phyloP scores from a whole-genome alignment of 1,140 invertebrate genomes.

The Lucilia sericata region DNA sequence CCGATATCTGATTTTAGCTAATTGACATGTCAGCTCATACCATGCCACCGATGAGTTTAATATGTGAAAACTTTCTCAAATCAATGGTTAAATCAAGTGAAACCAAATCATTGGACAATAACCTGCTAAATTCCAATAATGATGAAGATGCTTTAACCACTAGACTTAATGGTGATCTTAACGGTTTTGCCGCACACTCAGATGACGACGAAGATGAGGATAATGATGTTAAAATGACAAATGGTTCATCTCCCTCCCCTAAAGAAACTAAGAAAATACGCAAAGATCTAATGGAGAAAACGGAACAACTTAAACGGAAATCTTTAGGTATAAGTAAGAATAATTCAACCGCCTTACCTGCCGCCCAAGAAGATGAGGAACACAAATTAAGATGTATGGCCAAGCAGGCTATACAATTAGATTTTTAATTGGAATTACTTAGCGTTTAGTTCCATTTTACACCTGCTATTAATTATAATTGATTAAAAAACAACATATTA shows the following conservation, averaged over 20 bases:
- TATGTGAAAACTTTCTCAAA: slow-evolving; percentile 69
- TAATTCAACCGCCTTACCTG: background rate
- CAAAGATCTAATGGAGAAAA: slow-evolving; percentile 31
- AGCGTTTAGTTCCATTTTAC: background rate
- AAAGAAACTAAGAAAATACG: background rate
- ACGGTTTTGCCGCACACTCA: slow-evolving; percentile 32
- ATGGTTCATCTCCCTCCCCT: background rate
- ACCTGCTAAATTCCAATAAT: background rate
- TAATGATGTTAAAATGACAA: background rate
- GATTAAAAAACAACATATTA: background rate
- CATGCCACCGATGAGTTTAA: slow-evolving; percentile 69
- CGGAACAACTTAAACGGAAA: slow-evolving; percentile 21
- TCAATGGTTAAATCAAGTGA: slow-evolving; percentile 65
- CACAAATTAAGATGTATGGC: slow-evolving; percentile 19
- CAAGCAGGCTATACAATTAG: background rate
- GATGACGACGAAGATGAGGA: slow-evolving; percentile 33
- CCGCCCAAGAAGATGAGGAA: slow-evolving; percentile 13
- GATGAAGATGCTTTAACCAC: background rate
- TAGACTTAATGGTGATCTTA: slow-evolving; percentile 44
- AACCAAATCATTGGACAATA: slow-evolving; percentile 34
- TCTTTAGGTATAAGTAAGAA: background rate
- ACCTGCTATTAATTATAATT: background rate
- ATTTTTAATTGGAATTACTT: slow-evolving; percentile 14
- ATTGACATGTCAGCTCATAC: slow-evolving; percentile 70
- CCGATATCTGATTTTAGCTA: slow-evolving; percentile 59